These are phyloP conservation scores for Styela plicata DNA, from an alignment of 23 tunicate species.

Conservation along the genomic window DNA sequence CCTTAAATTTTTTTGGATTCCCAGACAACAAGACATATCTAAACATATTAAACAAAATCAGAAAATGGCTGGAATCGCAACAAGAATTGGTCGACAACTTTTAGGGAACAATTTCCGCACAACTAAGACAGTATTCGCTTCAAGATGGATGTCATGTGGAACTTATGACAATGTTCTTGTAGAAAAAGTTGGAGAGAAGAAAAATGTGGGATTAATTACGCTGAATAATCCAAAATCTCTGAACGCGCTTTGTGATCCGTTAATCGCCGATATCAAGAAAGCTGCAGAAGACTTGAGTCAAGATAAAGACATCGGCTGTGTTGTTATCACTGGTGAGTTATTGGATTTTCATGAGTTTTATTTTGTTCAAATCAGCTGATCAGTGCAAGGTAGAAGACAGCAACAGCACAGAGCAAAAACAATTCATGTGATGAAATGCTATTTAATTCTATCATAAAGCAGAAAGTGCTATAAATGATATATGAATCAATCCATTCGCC, in stretches of 20 bases:
- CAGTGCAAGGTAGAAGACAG: no score
- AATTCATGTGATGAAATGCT: no score
- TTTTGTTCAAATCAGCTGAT: no score
- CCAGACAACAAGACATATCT: no score
- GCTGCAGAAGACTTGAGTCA: conserved; percentile 69
- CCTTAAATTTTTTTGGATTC: no score
- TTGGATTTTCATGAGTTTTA: no score
- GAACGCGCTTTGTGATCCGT: conserved; percentile 85
- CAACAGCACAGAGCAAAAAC: no score
- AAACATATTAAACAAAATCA: no score
- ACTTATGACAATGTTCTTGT: conserved; percentile 70
- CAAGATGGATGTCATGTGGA: conserved; percentile 1
- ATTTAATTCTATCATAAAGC: no score
- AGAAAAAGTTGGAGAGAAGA: conserved; percentile 66
- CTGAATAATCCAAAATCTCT: conserved; percentile 91
- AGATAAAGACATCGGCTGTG: conserved; percentile 71
- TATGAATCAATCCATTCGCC: no score
- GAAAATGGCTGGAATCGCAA: background rate
- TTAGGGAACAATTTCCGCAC: background rate
- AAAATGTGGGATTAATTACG: conserved; percentile 84
- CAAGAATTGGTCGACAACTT: background rate
- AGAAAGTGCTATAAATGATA: no score
- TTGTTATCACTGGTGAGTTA: conserved; percentile 92
- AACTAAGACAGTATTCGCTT: background rate
- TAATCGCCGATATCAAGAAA: conserved; percentile 68